phyloP scores from a whole-genome alignment of 2,113 vertebrate species.

The Cyanoramphus novaezelandiae region DNA sequence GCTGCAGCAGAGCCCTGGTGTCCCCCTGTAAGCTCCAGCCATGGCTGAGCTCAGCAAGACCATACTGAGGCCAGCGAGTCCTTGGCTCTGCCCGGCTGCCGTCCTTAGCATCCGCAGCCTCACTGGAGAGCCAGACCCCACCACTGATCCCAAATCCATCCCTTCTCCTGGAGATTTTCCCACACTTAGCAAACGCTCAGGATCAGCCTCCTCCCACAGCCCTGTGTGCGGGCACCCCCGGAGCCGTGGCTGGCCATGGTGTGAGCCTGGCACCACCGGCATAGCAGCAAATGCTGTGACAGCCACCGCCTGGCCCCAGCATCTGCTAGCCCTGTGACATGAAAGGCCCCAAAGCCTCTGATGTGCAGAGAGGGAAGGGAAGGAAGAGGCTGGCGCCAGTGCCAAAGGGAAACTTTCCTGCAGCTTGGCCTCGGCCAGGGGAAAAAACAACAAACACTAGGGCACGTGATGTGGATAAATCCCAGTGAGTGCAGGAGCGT shows the following conservation, averaged over 20 bases:
- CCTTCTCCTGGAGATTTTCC: constrained; percentile 1
- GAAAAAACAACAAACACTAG: constrained; percentile 60
- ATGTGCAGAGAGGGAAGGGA: not conserved
- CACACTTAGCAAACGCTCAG: accelerated
- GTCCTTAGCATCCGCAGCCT: not conserved
- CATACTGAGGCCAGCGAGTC: accelerated
- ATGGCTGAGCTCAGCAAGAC: not conserved
- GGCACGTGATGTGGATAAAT: not conserved
- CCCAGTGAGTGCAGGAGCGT: accelerated
- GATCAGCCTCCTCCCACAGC: not conserved
- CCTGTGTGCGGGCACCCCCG: accelerated
- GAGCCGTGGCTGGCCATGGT: accelerated
- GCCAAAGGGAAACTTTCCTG: constrained; percentile 65
- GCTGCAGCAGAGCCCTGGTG: not conserved
- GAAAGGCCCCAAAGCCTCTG: constrained; percentile 44
- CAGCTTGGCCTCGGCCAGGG: not conserved
- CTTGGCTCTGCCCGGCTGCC: accelerated
- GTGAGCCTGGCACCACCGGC: not conserved
- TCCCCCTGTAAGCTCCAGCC: not conserved
- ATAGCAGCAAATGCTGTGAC: not conserved
- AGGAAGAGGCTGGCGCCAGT: not conserved
- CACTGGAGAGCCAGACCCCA: accelerated
- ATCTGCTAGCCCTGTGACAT: constrained; percentile 3
- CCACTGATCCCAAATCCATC: not conserved
- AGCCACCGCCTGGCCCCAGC: not conserved